Evolutionary conservation across 1,140 invertebrate species (phyloP), one percentile per base, ranked within the genome.

Genomic region (Cydia amplana): DNA sequence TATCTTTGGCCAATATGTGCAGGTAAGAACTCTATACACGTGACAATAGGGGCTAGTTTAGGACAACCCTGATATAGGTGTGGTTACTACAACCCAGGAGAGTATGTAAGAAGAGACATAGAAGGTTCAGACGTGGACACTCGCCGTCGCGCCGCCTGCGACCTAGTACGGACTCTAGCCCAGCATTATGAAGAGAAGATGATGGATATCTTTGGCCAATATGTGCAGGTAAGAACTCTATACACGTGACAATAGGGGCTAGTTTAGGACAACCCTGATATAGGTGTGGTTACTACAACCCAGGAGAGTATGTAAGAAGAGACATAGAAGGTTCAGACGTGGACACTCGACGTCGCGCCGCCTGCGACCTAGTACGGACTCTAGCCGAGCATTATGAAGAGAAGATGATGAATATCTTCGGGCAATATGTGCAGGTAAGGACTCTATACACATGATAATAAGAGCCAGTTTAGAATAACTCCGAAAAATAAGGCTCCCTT

Each of bases 261-360:
- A 40, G 36, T 40, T 40, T 40, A 40, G 32, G 7, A 36, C 7
- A 36, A 36, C 32, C 32, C 6, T 1, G 4, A 36, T 32, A 32
- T 32, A 32, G 6, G 32, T 0, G 32, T 36, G 32, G 32, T 7
- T 36, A 36, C 32, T 36, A 36, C 32, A 36, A 36, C 91, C 97
- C 98, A 0, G 99, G 99, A 90, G 99, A 99, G 93, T 99, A 99
- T 86, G 99, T 99, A 76, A 93, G 98, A 55, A 94, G 98, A 67
- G 99, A 99, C 93, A 98, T 99, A 78, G 99, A 99, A 94, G 99
- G 99, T 5, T 99, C 98, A n/a, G 99, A 99, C 93, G 96, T 99
- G 43, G 98, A 99, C 87, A 99, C 99, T 0, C 93, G 99, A 75
- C 95, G 99, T 67, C 94, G 98, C 82, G 97, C 99, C 28, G 98